phyloP scores from a whole-genome alignment of 2,888 invertebrate genomes.

The Hirtodrosophila cameraria region DNA sequence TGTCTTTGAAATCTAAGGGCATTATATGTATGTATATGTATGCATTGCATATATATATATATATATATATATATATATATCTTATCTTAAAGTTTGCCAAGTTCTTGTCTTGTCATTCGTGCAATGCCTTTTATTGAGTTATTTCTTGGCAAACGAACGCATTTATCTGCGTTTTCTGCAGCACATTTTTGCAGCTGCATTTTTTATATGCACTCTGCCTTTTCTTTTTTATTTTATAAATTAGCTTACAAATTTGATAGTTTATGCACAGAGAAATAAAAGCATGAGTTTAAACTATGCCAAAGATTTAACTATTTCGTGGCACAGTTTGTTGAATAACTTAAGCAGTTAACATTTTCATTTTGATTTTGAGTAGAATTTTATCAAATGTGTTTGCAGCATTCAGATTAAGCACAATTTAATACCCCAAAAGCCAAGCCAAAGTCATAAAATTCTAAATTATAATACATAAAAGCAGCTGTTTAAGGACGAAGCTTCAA shows the following conservation, averaged over 20 bases:
- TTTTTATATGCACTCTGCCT: neutral
- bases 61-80: no score
- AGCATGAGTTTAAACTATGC: conserved; percentile 34
- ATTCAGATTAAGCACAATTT: conserved; percentile 26
- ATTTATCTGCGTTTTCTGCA: conserved; percentile 56
- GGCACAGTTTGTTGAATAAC: no score
- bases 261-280: conserved; percentile 40
- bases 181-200: conserved; percentile 36
- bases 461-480: conserved; percentile 44
- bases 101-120: conserved; percentile 74
- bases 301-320: conserved; percentile 20
- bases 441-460: conserved; percentile 44
- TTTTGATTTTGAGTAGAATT: conserved; percentile 12
- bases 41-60: no score
- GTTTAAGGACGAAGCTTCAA: conserved; percentile 13
- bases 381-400: neutral
- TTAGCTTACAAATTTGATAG: conserved; percentile 52
- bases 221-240: conserved; percentile 46
- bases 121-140: conserved; percentile 65
- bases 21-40: no score
- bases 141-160: conserved; percentile 59
- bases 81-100: conserved; percentile 73
- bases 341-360: conserved; percentile 34
- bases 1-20: conserved; percentile 60
- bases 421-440: conserved; percentile 14